Evolutionary conservation across 2,888 invertebrate genomes (phyloP), one percentile per base, ranked within the genome.

Genomic region (Clusia tigrina): DNA sequence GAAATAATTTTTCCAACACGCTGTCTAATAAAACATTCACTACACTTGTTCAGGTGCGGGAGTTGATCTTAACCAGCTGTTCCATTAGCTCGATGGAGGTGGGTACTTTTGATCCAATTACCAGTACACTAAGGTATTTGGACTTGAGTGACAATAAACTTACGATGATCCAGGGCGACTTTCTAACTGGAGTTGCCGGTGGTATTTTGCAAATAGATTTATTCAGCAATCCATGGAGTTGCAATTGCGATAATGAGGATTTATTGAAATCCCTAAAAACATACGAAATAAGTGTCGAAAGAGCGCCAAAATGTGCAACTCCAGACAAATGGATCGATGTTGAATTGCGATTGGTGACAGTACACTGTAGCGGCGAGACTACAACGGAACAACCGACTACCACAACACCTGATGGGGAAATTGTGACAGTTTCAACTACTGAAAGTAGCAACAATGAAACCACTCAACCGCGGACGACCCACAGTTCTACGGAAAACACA

Each of bases 61-160:
- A 61, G 1, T 56, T 80, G 1, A 61, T 48, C 18, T 51, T 80
- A 25, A 56, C 69, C 0, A 37, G 70, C 37, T 78, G 76, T 20
- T 46, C 55, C 23, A 51, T 74, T 2, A 58, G 1, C 0, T 32
- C 46, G 22, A 54, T 72, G 53, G 57, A 63, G 0, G 53, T 62
- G 5, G 64, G 67, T 9, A 22, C 60, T 2, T 69, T 66, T 23
- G 63, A 60, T 1, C 53, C 15, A 0, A 54, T 66, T 9, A 56
- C 67, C 18, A 9, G 18, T 0, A 61, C 63, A 0, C 52, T 73
- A 0, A 54, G 51, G 0, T 58, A 63, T 25, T 37, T 73, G 9
- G 71, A 76, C 51, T 64, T 80, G 22, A 62, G 72, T 55, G 37
- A 55, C 12, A 80, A 79, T 60, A 22, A 62, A 0, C 64, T 79